Evolutionary conservation across 2,113 vertebrate species (phyloP).

Genomic region (Euleptes europaea): DNA sequence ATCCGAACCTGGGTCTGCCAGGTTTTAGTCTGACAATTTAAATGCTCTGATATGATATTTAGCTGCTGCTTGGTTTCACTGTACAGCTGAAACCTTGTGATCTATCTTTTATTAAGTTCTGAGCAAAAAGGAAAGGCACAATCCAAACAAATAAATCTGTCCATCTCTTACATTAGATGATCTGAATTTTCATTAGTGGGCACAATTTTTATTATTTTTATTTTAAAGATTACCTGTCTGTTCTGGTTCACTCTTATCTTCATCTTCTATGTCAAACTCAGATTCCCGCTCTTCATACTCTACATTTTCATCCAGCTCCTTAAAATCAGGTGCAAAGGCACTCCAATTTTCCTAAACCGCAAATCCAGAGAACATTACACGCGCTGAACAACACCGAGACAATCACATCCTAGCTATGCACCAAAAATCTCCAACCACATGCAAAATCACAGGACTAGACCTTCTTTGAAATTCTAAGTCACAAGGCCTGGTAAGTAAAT

Average conservation of each 20-base stretch:
- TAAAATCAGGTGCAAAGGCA: slow-evolving; percentile 97
- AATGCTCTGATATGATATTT: too few relatives aligned
- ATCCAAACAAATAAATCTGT: too few relatives aligned
- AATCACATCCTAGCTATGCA: rapidly evolving
- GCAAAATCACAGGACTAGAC: not conserved
- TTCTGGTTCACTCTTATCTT: slow-evolving; percentile 98
- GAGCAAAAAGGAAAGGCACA: too few relatives aligned
- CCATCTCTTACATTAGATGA: not conserved
- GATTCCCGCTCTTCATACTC: slow-evolving; percentile 98
- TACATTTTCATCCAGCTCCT: slow-evolving; percentile 97
- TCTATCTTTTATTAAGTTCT: too few relatives aligned
- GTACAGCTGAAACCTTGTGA: too few relatives aligned
- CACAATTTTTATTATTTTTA: too few relatives aligned
- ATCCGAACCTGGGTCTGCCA: too few relatives aligned
- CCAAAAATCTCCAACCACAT: not conserved
- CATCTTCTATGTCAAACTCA: slow-evolving; percentile 98
- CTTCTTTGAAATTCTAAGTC: not conserved
- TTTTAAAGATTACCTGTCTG: slow-evolving; percentile 84
- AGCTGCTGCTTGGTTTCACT: too few relatives aligned
- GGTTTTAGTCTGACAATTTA: too few relatives aligned
- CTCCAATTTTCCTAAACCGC: slow-evolving; percentile 95
- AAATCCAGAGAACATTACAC: slow-evolving; percentile 15
- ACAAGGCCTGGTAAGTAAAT: rapidly evolving
- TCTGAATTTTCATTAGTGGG: rapidly evolving
- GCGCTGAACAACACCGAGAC: rapidly evolving